Evolutionary conservation across 64 coral and sea anemone species (phyloP).

Genomic region (Montipora sp.): DNA sequence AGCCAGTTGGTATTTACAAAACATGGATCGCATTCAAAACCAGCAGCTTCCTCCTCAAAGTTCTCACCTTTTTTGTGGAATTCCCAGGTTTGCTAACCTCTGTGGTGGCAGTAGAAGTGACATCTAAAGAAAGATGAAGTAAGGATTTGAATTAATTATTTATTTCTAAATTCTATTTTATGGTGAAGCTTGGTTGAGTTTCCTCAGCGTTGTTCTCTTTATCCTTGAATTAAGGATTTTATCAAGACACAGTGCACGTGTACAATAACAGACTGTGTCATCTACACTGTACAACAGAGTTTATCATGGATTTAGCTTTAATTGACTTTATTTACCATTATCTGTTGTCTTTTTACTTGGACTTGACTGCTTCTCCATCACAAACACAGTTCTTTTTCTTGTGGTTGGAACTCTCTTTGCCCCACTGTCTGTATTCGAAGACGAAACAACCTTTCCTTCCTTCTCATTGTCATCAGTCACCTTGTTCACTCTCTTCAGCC

Average conservation of each 20-base stretch:
- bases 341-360: constrained; percentile 22
- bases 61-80: constrained; percentile 6
- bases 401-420: not conserved
- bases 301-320: not conserved
- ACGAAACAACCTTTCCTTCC: not conserved
- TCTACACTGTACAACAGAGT: no score
- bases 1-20: no score
- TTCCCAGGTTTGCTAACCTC: not conserved
- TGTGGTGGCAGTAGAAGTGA: not conserved
- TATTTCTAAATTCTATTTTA: no score
- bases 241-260: no score
- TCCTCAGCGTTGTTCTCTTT: no score
- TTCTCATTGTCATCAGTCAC: not conserved
- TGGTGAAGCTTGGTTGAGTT: no score
- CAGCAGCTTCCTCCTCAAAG: not conserved
- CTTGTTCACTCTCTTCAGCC: constrained; percentile 8
- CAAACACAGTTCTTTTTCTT: constrained; percentile 24
- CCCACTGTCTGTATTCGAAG: not conserved
- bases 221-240: no score
- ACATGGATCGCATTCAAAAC: no score
- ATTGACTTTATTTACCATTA: constrained; percentile 5
- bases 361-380: constrained; percentile 7
- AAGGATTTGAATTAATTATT: not conserved
- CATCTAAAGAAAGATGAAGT: not conserved
- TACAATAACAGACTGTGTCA: no score